Conservation (phyloP, 2,888 invertebrate species). For the Cryptus armator region DNA sequence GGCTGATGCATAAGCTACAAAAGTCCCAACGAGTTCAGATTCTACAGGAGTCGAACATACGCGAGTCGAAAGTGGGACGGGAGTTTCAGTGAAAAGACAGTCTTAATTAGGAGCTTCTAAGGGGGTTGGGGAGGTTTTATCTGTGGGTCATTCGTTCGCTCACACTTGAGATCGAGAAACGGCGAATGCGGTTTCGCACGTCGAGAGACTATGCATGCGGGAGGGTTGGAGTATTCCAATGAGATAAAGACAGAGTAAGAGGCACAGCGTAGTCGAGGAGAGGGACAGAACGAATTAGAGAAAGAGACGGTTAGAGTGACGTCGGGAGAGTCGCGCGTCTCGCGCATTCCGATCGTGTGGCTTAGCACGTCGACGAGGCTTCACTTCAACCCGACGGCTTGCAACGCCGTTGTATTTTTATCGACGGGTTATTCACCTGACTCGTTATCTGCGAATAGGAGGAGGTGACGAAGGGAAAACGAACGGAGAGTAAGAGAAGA, state of each 20-base stretch:
- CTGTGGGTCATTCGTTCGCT: conserved; percentile 83
- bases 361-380: conserved; percentile 75
- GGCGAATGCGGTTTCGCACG: conserved; percentile 24
- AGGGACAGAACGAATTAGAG: conserved; percentile 50
- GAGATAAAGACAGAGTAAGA: conserved; percentile 17
- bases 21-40: conserved; percentile 8
- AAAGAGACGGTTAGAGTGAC: conserved; percentile 48
- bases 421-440: conserved; percentile 83
- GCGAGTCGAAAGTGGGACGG: conserved; percentile 75
- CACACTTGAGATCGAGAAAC: conserved; percentile 72
- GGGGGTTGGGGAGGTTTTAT: conserved; percentile 79
- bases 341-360: conserved; percentile 78
- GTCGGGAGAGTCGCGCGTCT: conserved; percentile 55
- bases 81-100: conserved; percentile 79
- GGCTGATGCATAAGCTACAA: background rate
- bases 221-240: conserved; percentile 12
- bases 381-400: conserved; percentile 69
- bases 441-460: conserved; percentile 78
- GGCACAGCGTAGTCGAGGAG: background rate
- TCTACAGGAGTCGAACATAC: background rate
- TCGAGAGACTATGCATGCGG: conserved; percentile 40
- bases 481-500: conserved; percentile 19
- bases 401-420: conserved; percentile 82
- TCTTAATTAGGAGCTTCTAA: conserved; percentile 79
- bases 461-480: conserved; percentile 8